These are phyloP conservation scores for Mustelus asterias DNA, from an alignment of 2,113 vertebrate species.

Conservation along the genomic window DNA sequence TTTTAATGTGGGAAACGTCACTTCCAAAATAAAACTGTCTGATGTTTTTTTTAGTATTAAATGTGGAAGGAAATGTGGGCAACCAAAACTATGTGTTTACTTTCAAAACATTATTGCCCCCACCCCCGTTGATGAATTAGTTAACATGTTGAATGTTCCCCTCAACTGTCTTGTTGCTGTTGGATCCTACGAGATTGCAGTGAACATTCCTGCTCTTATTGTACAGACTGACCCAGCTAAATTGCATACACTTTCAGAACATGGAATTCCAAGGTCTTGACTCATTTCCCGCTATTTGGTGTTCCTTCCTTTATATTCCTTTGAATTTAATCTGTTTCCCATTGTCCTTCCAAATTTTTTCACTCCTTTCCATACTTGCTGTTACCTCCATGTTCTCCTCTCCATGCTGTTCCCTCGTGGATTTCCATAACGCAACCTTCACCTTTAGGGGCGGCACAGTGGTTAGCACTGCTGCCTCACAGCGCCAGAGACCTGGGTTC, in stretches of 20 bases:
- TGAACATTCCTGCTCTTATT: neutral
- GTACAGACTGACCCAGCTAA: neutral
- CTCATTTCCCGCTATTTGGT: neutral
- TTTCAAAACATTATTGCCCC: constrained; percentile 24
- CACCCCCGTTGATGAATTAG: neutral
- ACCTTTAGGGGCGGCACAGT: too few relatives aligned
- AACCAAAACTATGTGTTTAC: constrained; percentile 32
- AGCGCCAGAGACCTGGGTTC: too few relatives aligned
- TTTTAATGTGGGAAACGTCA: neutral
- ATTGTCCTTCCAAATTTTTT: neutral
- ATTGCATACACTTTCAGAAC: neutral
- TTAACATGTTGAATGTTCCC: constrained; percentile 7
- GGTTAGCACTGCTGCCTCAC: too few relatives aligned
- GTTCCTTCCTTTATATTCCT: neutral
- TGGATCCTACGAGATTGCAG: neutral
- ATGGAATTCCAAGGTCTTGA: neutral
- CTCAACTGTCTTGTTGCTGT: neutral
- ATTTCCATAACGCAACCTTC: neutral
- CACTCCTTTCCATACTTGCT: neutral
- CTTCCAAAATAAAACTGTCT: constrained; percentile 1
- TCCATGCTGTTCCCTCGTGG: neutral
- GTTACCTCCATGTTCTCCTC: neutral
- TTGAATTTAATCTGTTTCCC: neutral
- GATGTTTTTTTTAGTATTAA: constrained; percentile 4
- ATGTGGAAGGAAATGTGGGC: constrained; percentile 20